Base-by-base conservation (phyloP, 2,113 vertebrate genomes). In the Vulpes vulpes region DNA sequence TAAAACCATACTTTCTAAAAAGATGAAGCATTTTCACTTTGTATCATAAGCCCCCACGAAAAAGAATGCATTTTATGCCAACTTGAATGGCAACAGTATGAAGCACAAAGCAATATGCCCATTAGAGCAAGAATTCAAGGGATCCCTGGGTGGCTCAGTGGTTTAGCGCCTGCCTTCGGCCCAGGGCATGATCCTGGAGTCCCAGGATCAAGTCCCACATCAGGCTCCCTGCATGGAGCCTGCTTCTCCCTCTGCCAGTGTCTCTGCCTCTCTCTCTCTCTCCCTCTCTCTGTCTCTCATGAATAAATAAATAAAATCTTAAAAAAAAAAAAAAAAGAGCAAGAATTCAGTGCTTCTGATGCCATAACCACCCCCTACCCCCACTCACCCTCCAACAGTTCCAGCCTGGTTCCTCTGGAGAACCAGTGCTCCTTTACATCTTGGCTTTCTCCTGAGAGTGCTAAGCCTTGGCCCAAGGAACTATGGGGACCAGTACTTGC, bases 331-430 rank as follows among this genome's bases (percentile, higher is more conserved):
- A 43, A 43, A 43, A 43, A 5, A 5, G 6, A 59, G 35, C 25
- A 71, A 90, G 51, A 35, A 64, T 11, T 60, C 27, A 22, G 38
- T 10, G 22, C 49, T 51, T 57, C 20, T 7, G 49, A 9, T 0
- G 0, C 20, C 23, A 55, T 35, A n/a, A 20, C 20, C 16, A 15
- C 67, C 3, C 35, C 5, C 9, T 2, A 20, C 3, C 35, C 8
- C 9, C 2, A 20, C 32, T 17, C 6, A 67, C 8, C 8, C 55
- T 60, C 86, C 53, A 51, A 5, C 15, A 16, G 27, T 14, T 51
- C 20, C 32, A 43, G 12, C 20, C 17, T 67, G 64, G 16, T 19
- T 84, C 27, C 35, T 35, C 9, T 57, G 22, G 57, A 55, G 59
- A 55, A 8, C 23, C 30, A 51, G 20, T 30, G 12, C 8, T 64